Conservation (phyloP, 2,797 vertebrate species). For the Diplodus sargus region DNA sequence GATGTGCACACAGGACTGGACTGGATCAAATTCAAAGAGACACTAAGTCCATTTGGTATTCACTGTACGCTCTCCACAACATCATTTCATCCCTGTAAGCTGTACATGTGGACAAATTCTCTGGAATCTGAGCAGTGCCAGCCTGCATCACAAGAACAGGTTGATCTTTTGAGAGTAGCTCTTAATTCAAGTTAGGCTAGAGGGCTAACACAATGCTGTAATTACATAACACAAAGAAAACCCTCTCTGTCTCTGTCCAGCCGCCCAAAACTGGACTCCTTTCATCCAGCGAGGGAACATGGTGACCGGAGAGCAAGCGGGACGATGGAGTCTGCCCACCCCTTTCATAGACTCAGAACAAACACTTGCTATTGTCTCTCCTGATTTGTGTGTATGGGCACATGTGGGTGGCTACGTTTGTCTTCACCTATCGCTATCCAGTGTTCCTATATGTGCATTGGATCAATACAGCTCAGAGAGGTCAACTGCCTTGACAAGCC, state of each 20-base stretch:
- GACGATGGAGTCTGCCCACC: slow-evolving; percentile 66
- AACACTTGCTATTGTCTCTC: slow-evolving; percentile 59
- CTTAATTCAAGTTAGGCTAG: slow-evolving; percentile 61
- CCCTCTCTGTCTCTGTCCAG: slow-evolving; percentile 54
- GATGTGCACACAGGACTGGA: not conserved
- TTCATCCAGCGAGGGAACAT: slow-evolving; percentile 71
- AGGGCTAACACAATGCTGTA: slow-evolving; percentile 59
- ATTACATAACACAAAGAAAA: slow-evolving; percentile 75
- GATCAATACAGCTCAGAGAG: slow-evolving; percentile 41
- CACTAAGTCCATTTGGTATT: slow-evolving; percentile 47
- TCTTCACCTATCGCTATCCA: slow-evolving; percentile 10
- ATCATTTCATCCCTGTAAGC: slow-evolving; percentile 23
- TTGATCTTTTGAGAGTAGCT: slow-evolving; percentile 54
- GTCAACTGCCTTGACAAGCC: slow-evolving; percentile 9
- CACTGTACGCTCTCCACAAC: slow-evolving; percentile 21
- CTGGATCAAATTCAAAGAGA: slow-evolving; percentile 45
- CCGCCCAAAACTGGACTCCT: slow-evolving; percentile 64
- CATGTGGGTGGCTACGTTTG: slow-evolving; percentile 10
- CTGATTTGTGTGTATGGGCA: slow-evolving; percentile 32
- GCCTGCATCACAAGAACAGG: slow-evolving; percentile 47
- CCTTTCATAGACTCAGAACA: slow-evolving; percentile 68
- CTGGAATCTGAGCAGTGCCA: slow-evolving; percentile 28
- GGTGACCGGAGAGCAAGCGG: slow-evolving; percentile 53
- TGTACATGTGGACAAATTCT: not conserved
- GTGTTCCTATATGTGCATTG: slow-evolving; percentile 7